These are phyloP conservation scores for Eupithecia tripunctaria DNA, from an alignment of 2,888 invertebrate species.

Conservation along the genomic window DNA sequence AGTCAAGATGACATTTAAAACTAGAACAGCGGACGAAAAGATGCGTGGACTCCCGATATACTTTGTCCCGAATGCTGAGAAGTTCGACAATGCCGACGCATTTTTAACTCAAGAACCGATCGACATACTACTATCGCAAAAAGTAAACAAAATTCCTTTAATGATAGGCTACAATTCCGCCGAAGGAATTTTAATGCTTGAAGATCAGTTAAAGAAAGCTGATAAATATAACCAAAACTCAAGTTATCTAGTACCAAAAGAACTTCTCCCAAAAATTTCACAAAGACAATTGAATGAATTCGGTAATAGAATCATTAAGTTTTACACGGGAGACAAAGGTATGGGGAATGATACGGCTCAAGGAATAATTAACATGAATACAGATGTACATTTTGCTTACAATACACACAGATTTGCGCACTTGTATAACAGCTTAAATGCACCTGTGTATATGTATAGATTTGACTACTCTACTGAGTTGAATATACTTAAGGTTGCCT, in stretches of 20 bases:
- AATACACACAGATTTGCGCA: constrained; percentile 60
- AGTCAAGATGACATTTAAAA: constrained; percentile 52
- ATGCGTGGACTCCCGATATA: constrained; percentile 59
- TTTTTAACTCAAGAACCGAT: constrained; percentile 61
- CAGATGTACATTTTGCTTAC: constrained; percentile 60
- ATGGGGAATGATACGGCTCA: constrained; percentile 49
- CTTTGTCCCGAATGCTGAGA: constrained; percentile 67
- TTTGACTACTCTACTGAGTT: constrained; percentile 66
- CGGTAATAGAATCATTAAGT: constrained; percentile 58
- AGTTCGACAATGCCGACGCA: constrained; percentile 56
- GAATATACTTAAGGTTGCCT: constrained; percentile 58
- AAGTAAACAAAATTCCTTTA: constrained; percentile 59
- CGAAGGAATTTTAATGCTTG: constrained; percentile 59
- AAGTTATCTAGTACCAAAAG: constrained; percentile 58
- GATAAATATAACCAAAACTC: constrained; percentile 54
- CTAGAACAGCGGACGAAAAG: constrained; percentile 59
- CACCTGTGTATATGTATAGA: constrained; percentile 61
- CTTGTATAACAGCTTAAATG: constrained; percentile 50
- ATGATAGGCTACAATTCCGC: constrained; percentile 65
- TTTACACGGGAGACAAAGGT: constrained; percentile 58
- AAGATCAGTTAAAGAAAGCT: constrained; percentile 52
- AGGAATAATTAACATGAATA: constrained; percentile 53
- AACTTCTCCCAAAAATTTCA: constrained; percentile 53
- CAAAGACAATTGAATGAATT: constrained; percentile 53
- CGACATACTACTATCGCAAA: constrained; percentile 54